Evolutionary conservation across 2,113 vertebrate genomes (phyloP), one percentile per base, ranked within the genome.

Genomic region (Todiramphus saurophagus): DNA sequence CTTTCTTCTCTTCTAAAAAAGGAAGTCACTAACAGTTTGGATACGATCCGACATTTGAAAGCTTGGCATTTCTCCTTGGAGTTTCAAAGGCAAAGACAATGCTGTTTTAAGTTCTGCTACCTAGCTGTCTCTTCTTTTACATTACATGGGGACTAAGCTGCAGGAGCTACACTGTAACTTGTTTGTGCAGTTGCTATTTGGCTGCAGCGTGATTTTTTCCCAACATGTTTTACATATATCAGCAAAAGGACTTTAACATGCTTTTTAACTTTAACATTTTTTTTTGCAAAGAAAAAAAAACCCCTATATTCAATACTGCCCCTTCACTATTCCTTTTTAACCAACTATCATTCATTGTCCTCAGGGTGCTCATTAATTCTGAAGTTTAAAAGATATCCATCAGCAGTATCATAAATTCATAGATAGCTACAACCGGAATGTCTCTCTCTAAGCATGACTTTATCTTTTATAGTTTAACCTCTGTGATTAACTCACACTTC

Each of bases 331-430:
- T 92, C 31, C 87, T 93, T 97, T 98, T 96, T 96, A 97, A 97
- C 93, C 90, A 97, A 74, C 91, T 97, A 94, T 89, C 95, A 94
- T 92, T 97, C 92, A 79, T 77, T 97, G 80, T 95, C 97, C 95
- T 76, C 86, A 96, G 96, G 97, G 96, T 94, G 95, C 88, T 94
- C 93, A 96, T 98, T 98, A 98, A 98, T 98, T 94, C 81, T 87
- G 46, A 87, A 63, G 27, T 94, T 92, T 98, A 98, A 98, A 98
- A 97, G 94, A 96, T 92, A 96, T 50, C 92, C 82, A 94, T 46
- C 35, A 95, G 62, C 53, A 69, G 74, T 90, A 80, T 68, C 89
- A 94, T 89, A 98, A 97, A 97, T 98, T 94, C 91, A 97, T 59
- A 93, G 95, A 97, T 92, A 95, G 67, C 91, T 96, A 87, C 89